Conservation (phyloP, 2,113 vertebrate genomes). For the Progne subis region DNA sequence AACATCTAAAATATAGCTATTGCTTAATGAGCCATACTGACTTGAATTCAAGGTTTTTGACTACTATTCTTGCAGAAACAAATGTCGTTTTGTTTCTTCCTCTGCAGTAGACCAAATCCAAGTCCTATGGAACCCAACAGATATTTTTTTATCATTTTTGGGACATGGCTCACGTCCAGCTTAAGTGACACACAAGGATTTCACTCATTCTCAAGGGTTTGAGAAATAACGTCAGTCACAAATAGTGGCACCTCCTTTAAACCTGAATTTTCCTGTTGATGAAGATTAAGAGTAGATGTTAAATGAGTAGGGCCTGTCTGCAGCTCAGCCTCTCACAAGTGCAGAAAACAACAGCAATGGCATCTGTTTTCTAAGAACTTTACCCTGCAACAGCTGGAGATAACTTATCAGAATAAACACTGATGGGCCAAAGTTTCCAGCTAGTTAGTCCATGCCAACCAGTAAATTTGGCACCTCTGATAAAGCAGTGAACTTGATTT, state of each 20-base stretch:
- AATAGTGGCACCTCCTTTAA: not conserved
- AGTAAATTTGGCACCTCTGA: not conserved
- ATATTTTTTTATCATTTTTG: not conserved
- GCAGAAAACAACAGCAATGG: not conserved
- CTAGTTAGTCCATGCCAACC: not conserved
- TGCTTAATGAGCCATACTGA: not conserved
- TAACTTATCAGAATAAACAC: slow-evolving; percentile 41
- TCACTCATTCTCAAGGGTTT: not conserved
- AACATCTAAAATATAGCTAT: not conserved
- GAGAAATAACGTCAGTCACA: not conserved
- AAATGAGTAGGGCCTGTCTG: not conserved
- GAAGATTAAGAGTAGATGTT: not conserved
- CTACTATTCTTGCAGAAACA: not conserved
- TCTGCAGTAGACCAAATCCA: not conserved
- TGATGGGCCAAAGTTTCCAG: slow-evolving; percentile 9
- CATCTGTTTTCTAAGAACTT: not conserved
- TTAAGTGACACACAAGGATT: not conserved
- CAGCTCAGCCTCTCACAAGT: not conserved
- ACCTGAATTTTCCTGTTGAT: not conserved
- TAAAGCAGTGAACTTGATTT: not conserved
- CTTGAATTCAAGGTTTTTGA: not conserved
- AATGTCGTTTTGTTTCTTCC: not conserved
- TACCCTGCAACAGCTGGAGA: not conserved
- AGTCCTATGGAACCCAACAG: not conserved
- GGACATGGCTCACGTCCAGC: not conserved